These are phyloP conservation scores for Macrobrachium rosenbergii DNA, from an alignment of 1,140 invertebrate genomes.

Conservation along the genomic window DNA sequence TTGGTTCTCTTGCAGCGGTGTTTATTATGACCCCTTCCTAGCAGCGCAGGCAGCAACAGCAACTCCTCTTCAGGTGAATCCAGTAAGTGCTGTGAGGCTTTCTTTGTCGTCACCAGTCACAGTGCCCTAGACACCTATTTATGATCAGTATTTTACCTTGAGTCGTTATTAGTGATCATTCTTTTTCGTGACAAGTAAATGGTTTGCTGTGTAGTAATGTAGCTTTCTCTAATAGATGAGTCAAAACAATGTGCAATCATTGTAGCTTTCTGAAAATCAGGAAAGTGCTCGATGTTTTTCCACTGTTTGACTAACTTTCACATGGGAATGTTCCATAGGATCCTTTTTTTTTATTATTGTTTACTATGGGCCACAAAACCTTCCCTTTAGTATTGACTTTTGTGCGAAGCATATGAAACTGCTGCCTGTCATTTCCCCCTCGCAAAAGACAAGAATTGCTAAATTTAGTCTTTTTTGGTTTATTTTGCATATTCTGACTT, in stretches of 20 bases:
- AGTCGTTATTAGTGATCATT: slow-evolving; percentile 8
- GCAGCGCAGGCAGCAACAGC: slow-evolving; percentile 82
- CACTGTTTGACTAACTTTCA: slow-evolving; percentile 28
- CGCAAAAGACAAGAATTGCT: too few species aligned
- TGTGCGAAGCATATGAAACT: too few species aligned
- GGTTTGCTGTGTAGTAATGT: not conserved
- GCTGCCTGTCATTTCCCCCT: too few species aligned
- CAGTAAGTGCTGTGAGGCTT: slow-evolving; percentile 53
- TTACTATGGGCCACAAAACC: not conserved
- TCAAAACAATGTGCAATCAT: slow-evolving; percentile 37
- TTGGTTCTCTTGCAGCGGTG: slow-evolving; percentile 75
- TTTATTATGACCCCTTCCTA: slow-evolving; percentile 96
- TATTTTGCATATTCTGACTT: slow-evolving; percentile 12
- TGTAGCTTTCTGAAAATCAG: slow-evolving; percentile 41
- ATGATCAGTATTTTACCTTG: slow-evolving; percentile 21
- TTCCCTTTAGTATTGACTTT: too few species aligned
- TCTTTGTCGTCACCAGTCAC: slow-evolving; percentile 7
- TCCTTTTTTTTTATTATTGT: slow-evolving; percentile 1
- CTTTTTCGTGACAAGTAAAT: not conserved
- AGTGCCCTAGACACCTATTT: slow-evolving; percentile 16
- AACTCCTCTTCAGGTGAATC: slow-evolving; percentile 86
- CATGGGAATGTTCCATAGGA: slow-evolving; percentile 57
- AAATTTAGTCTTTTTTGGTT: too few species aligned
- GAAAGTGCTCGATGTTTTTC: slow-evolving; percentile 46
- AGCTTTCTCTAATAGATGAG: slow-evolving; percentile 16